Base-by-base conservation (phyloP, 2,888 invertebrate species). In the Cephus rjabovi region DNA sequence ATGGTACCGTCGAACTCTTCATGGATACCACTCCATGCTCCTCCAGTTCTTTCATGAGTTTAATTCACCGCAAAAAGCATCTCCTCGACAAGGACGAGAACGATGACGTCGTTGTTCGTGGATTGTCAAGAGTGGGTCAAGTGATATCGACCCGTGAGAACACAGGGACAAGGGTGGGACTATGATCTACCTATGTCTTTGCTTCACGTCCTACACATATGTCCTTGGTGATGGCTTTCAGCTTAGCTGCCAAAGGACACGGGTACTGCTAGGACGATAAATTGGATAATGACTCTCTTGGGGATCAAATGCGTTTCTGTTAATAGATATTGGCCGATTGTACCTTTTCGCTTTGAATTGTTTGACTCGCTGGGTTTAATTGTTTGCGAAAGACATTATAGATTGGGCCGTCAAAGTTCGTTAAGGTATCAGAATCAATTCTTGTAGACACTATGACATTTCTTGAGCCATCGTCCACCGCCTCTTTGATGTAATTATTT, bases 111-210 rank as follows among this genome's bases (percentile, higher is more conserved):
- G 56, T 56, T 56, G 23, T 56, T 56, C 56, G 75, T 79, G 75
- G 69, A 75, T 40, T 37, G 33, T 79, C 77, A 84, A 81, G 83
- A 88, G 85, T 85, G 85, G 87, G 86, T 88, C 87, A 87, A 88
- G 89, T 83, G 83, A 84, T 88, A 89, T 89, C 82, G 89, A 89
- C 84, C 84, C 81, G 31, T 71, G 12, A 34, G 34, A 34, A 71
- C 31, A 23, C 15, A 12, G 71, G 40, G 68, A 33, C 35, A 30
- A 74, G 75, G 74, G 73, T 76, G 76, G 75, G 12, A 56, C 56
- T 23, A 15, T 56, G 56, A 56, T 56, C 56, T 23, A 56, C 56
- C 23, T 56, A 56, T 9, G 56, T 56, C 23, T 56, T 56, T 56
- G 23, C 23, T 23, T 56, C 56, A 23, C 56, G 56, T 56, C 15